Conservation (phyloP, 2,888 invertebrate species). For the Folsomia candida region DNA sequence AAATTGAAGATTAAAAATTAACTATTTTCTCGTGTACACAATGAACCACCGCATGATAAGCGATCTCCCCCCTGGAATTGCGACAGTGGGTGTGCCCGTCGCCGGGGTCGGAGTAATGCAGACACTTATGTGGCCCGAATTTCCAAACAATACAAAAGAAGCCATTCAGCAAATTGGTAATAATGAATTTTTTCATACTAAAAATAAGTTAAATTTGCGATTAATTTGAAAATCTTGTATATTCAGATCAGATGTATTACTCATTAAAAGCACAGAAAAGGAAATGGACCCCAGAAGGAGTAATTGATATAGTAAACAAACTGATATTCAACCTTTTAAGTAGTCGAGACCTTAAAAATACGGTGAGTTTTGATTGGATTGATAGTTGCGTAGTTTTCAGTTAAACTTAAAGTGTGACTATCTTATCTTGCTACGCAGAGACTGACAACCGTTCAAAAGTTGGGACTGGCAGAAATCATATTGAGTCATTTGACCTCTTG, state of each 20-base stretch:
- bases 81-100: not conserved
- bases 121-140: slow-evolving; percentile 24
- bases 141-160: slow-evolving; percentile 33
- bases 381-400: too few species aligned
- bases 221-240: slow-evolving; percentile 4
- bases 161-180: slow-evolving; percentile 35
- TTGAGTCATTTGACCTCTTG: slow-evolving; percentile 23
- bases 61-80: not conserved
- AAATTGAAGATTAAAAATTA: too few species aligned
- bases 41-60: slow-evolving; percentile 26
- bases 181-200: not conserved
- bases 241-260: slow-evolving; percentile 37
- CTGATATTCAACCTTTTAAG: slow-evolving; percentile 35
- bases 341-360: slow-evolving; percentile 28
- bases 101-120: not conserved
- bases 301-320: slow-evolving; percentile 35
- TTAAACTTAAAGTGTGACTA: too few species aligned
- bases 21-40: too few species aligned
- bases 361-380: slow-evolving; percentile 21
- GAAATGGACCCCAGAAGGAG: slow-evolving; percentile 30
- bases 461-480: slow-evolving; percentile 33
- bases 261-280: slow-evolving; percentile 31
- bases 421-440: too few species aligned
- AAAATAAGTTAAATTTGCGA: not conserved
- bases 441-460: slow-evolving; percentile 30